A percentile compares a stretch with the other conserved stretches of the same genome.
Conservation (phyloP, 2,888 invertebrate genomes). For the Scaptomyza reducta region DNA sequence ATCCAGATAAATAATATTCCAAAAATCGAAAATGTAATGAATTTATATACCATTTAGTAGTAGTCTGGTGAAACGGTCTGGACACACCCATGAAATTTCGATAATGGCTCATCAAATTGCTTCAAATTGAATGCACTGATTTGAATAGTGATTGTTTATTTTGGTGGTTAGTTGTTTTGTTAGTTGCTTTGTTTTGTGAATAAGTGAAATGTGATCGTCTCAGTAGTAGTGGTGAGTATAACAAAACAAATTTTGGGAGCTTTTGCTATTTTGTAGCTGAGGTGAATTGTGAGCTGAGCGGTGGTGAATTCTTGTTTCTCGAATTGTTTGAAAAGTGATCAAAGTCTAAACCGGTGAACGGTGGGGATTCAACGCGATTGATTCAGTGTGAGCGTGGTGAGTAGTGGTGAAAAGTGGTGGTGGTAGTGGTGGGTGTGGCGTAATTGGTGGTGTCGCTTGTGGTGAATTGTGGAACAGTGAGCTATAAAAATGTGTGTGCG, state of each 20-base stretch:
- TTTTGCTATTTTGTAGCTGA: conserved; percentile 53
- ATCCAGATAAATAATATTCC: conserved; percentile 29
- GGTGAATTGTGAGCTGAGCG: conserved; percentile 65
- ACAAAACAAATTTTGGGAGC: conserved; percentile 44
- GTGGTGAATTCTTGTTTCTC: conserved; percentile 53
- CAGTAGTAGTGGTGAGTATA: conserved; percentile 33
- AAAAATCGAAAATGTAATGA: conserved; percentile 38
- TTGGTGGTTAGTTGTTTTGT: conserved; percentile 45
- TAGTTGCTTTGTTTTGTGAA: conserved; percentile 45
- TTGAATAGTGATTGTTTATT: conserved; percentile 37
- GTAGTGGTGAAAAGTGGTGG: conserved; percentile 24
- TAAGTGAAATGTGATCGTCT: conserved; percentile 55
- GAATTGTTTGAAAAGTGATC: conserved; percentile 56
- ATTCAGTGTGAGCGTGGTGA: conserved; percentile 39
- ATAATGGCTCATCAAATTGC: conserved; percentile 76
- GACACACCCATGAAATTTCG: conserved; percentile 81
- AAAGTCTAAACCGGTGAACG: conserved; percentile 53
- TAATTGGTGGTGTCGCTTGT: conserved; percentile 20
- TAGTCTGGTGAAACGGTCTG: conserved; percentile 46
- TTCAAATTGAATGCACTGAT: conserved; percentile 59
- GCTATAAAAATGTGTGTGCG: conserved; percentile 62
- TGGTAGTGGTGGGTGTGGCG: conserved; percentile 23
- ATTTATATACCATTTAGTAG: conserved; percentile 13
- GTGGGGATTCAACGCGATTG: conserved; percentile 41
- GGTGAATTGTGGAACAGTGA: conserved; percentile 46